Evolutionary conservation across 2,113 vertebrate genomes (phyloP).

Genomic region (Neodontobutis hainanensis): DNA sequence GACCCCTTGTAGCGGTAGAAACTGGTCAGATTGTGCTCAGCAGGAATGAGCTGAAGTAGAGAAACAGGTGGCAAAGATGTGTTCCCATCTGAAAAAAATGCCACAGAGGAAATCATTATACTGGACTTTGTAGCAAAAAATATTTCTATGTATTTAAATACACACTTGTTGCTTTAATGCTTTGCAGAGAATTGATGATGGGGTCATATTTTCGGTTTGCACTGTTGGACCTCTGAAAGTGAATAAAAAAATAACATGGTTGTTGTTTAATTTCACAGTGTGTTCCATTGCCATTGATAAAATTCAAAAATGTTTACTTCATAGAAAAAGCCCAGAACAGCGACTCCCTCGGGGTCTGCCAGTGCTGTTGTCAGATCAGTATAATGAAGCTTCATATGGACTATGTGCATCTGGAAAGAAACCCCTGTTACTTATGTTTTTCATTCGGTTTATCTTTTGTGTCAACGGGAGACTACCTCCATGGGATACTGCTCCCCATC

Average conservation of each 20-base stretch:
- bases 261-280: not conserved
- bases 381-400: conserved; percentile 82
- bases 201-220: conserved; percentile 73
- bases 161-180: conserved; percentile 58
- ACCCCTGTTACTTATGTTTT: not conserved
- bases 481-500: conserved; percentile 86
- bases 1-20: conserved; percentile 92
- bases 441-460: not conserved
- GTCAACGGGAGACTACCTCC: conserved; percentile 81
- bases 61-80: conserved; percentile 43
- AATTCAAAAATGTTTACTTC: conserved; percentile 71
- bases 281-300: not conserved
- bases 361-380: conserved; percentile 39
- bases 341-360: conserved; percentile 68
- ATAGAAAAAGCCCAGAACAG: conserved; percentile 91
- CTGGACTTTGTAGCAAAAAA: not conserved
- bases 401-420: conserved; percentile 84
- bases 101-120: not conserved
- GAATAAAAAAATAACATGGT: conserved; percentile 9
- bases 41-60: conserved; percentile 80
- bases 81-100: conserved; percentile 55
- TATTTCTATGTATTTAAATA: not conserved
- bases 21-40: conserved; percentile 67
- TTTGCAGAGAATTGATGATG: conserved; percentile 59
- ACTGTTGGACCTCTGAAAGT: conserved; percentile 67